Conservation (phyloP, 2,113 vertebrate species). For the Meles meles region DNA sequence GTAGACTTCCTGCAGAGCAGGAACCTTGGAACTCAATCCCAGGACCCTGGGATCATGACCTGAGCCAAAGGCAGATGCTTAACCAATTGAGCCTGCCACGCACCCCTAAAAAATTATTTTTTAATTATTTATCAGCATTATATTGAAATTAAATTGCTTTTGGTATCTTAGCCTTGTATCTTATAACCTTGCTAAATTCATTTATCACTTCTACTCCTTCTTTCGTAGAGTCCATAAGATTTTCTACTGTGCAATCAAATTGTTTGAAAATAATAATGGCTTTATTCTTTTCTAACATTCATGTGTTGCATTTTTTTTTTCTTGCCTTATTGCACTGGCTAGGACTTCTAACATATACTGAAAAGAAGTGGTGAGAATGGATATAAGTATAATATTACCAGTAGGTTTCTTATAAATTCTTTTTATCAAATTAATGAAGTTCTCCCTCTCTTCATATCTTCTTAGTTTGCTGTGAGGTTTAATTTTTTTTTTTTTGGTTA, state of each 20-base stretch:
- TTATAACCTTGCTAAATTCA: background rate
- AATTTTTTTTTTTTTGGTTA: background rate
- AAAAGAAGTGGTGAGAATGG: background rate
- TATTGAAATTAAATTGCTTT: constrained; percentile 16
- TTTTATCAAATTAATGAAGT: background rate
- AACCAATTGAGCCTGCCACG: background rate
- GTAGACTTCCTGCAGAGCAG: background rate
- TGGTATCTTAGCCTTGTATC: background rate
- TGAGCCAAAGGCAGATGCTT: background rate
- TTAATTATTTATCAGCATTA: background rate
- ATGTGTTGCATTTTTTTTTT: background rate
- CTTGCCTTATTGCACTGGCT: background rate
- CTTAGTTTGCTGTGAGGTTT: background rate
- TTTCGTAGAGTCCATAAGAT: background rate
- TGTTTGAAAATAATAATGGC: background rate
- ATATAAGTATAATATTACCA: background rate
- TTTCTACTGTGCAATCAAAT: background rate
- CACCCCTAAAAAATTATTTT: background rate
- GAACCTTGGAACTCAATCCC: background rate
- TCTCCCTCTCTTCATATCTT: background rate
- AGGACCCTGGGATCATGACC: background rate
- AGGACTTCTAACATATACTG: background rate
- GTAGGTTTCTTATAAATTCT: background rate
- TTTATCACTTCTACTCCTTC: background rate
- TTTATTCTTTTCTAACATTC: background rate